phyloP scores from a whole-genome alignment of 2,797 vertebrate species.

The Esox lucius region DNA sequence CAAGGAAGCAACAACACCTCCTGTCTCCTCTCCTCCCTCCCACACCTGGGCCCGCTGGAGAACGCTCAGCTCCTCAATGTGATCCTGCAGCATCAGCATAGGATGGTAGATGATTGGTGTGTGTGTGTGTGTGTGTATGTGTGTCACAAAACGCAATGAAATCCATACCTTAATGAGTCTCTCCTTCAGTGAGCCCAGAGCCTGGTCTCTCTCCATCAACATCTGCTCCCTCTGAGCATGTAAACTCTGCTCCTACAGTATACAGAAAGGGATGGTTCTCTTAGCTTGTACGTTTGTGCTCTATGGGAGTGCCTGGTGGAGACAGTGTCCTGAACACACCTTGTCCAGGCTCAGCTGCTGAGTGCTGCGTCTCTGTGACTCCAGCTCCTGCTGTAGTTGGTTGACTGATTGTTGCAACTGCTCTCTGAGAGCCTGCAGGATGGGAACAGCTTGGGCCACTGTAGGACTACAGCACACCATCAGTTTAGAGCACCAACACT shows the following conservation, averaged over 20 bases:
- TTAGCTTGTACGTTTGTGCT: background rate
- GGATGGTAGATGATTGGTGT: background rate
- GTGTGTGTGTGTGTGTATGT: constrained; percentile 10
- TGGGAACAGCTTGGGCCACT: constrained; percentile 46
- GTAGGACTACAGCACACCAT: constrained; percentile 44
- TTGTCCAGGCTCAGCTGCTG: constrained; percentile 62
- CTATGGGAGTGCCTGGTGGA: background rate
- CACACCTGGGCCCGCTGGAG: constrained; percentile 55
- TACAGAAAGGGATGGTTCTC: background rate
- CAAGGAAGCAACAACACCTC: constrained; percentile 50
- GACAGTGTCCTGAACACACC: constrained; percentile 23
- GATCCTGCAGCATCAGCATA: constrained; percentile 65
- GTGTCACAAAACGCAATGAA: background rate
- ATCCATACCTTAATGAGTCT: constrained; percentile 65
- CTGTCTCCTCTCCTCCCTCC: constrained; percentile 40
- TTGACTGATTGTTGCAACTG: constrained; percentile 58
- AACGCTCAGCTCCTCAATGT: constrained; percentile 74
- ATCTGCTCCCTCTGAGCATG: constrained; percentile 67
- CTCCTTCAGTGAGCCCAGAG: constrained; percentile 62
- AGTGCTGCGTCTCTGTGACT: constrained; percentile 50
- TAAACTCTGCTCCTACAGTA: constrained; percentile 66
- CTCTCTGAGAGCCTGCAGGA: constrained; percentile 61
- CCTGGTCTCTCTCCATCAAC: constrained; percentile 56
- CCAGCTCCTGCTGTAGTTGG: constrained; percentile 61
- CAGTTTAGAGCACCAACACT: background rate